Evolutionary conservation across 2,888 invertebrate genomes (phyloP).

Genomic region (Podabrus alpinus): DNA sequence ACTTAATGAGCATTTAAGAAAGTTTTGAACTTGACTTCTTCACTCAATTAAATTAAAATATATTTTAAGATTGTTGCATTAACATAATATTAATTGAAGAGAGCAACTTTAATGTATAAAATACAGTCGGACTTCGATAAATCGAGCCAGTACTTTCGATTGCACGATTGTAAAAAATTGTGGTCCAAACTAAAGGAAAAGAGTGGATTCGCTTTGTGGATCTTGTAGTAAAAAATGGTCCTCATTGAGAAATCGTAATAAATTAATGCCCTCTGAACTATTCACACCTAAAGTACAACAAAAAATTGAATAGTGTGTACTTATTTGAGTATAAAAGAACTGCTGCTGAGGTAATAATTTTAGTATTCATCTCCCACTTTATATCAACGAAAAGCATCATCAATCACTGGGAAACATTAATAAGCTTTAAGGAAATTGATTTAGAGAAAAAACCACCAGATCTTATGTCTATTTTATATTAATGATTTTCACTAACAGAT

Average conservation of each 20-base stretch:
- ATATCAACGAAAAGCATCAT: slow-evolving; percentile 35
- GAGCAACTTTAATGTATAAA: not conserved
- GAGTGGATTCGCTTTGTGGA: not conserved
- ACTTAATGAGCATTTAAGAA: not conserved
- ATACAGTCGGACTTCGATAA: not conserved
- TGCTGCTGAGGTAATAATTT: slow-evolving; percentile 34
- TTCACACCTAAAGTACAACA: slow-evolving; percentile 8
- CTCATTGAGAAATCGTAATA: not conserved
- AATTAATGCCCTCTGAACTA: slow-evolving; percentile 13
- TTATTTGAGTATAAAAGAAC: slow-evolving; percentile 16
- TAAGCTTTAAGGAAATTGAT: slow-evolving; percentile 43
- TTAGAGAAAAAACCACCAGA: slow-evolving; percentile 35
- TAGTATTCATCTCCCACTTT: slow-evolving; percentile 34
- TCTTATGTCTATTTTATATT: slow-evolving; percentile 37
- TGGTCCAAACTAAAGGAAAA: not conserved
- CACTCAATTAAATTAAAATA: not conserved
- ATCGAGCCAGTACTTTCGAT: not conserved
- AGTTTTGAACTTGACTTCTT: not conserved
- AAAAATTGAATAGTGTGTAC: slow-evolving; percentile 16
- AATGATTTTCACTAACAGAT: slow-evolving; percentile 39
- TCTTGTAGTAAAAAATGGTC: not conserved
- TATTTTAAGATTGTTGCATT: not conserved
- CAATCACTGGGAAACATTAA: slow-evolving; percentile 40
- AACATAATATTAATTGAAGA: not conserved
- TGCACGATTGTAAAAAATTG: too few species aligned